Evolutionary conservation across 2,113 vertebrate species (phyloP).

Genomic region (Ophiodon elongatus): DNA sequence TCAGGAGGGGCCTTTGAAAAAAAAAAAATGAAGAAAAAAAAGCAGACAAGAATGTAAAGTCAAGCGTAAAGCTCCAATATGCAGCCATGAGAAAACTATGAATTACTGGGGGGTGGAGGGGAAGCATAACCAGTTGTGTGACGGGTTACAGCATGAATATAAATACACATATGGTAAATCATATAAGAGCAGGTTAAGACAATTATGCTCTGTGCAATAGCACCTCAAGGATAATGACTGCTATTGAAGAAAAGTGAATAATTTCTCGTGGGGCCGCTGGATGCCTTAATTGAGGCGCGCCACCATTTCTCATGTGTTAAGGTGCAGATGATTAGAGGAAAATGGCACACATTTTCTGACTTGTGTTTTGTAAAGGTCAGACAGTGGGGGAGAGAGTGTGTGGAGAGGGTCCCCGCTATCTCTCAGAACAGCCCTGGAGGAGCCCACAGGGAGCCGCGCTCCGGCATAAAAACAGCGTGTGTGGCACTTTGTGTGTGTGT

Average conservation of each 20-base stretch:
- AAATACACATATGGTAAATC: conserved; percentile 16
- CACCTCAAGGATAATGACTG: conserved; percentile 20
- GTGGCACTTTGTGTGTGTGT: conserved; percentile 24
- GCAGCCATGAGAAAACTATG: background rate
- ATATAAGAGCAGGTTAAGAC: background rate
- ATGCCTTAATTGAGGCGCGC: conserved; percentile 47
- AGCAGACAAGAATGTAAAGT: conserved; percentile 19
- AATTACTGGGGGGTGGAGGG: background rate
- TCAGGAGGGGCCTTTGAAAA: conserved; percentile 34
- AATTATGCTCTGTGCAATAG: conserved; percentile 3
- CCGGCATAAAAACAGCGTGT: conserved; percentile 67
- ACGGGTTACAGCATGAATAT: background rate
- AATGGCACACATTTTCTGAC: conserved; percentile 72
- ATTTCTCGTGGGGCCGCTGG: conserved; percentile 1
- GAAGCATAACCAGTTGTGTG: background rate
- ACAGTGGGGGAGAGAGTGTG: conserved; percentile 52
- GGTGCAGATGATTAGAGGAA: conserved; percentile 70
- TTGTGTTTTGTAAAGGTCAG: conserved; percentile 78
- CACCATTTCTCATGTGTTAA: conserved; percentile 57
- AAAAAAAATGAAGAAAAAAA: conserved; percentile 14
- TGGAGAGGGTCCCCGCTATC: conserved; percentile 66
- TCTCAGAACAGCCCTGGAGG: conserved; percentile 66
- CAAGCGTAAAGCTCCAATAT: background rate
- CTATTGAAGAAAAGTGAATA: conserved; percentile 28
- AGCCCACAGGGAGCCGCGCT: conserved; percentile 50